Evolutionary conservation across 2,888 invertebrate genomes (phyloP), one percentile per base, ranked within the genome.

Genomic region (Drosophila suboccidentalis): DNA sequence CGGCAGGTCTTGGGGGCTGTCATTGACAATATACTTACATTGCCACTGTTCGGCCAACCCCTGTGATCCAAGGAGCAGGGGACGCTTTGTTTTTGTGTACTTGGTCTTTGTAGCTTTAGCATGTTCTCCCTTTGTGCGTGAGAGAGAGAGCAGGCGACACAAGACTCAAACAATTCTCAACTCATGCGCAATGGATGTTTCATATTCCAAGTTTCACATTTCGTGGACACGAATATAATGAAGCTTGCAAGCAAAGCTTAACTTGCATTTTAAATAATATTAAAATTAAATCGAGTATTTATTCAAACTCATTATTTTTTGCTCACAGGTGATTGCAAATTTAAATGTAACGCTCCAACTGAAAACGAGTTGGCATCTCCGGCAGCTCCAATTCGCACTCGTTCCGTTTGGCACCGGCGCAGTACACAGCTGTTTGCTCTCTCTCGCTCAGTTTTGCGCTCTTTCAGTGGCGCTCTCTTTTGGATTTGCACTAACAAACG

Each of bases 31-130:
- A 66, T 75, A 75, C 87, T 61, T 66, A 71, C 73, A 61, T 57
- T 53, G 59, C 29, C 51, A 55, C 59, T 65, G 61, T 61, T 41
- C 38, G 62, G 61, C 51, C 57, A 77, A 65, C 82, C 82, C 78
- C 59, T 51, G 39, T 39, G 46, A 22, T 47, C 15, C 13, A 29
- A 39, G 11, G n/a, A 68, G 61, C 6, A 39, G 54, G 73, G 58
- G 69, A 36, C 67, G 71, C 76, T 86, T 86, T 84, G 83, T 84
- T 84, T 88, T 88, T 84, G 80, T 80, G 80, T 88, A 83, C 82
- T 87, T 66, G 82, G 54, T 57, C 34, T 59, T 13, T 29, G 70
- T 44, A 13, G 54, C 44, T 54, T 53, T 58, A 17, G 39, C 38
- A 17, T 17, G 17, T 3, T 44, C 36, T 44, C 29, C 10, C 11